These are phyloP conservation scores for Calliopum simillimum DNA, from an alignment of 2,888 invertebrate species.

Conservation along the genomic window DNA sequence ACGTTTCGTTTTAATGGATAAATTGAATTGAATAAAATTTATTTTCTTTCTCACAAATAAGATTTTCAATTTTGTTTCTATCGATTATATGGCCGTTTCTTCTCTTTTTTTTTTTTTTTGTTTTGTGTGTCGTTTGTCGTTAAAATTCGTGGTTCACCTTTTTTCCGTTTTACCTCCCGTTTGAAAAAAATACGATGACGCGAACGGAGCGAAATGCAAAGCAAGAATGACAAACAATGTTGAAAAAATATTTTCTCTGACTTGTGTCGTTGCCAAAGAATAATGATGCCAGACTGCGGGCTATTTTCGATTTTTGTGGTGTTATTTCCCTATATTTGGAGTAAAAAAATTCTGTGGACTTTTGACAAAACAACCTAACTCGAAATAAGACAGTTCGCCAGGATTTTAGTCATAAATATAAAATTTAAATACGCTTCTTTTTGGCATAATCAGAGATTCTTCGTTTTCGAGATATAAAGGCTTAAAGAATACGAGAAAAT, in stretches of 20 bases:
- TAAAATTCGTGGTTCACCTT: neutral
- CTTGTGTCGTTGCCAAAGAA: neutral
- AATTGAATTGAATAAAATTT: neutral
- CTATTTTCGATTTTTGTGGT: no score
- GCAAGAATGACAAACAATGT: conserved; percentile 18
- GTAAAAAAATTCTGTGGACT: no score
- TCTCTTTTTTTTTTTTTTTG: neutral
- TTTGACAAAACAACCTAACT: no score
- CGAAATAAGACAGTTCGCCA: no score
- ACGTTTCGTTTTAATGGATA: neutral
- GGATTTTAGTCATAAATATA: no score
- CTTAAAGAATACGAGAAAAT: no score
- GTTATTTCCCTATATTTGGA: no score
- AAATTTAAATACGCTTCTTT: no score
- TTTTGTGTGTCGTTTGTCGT: conserved; percentile 19
- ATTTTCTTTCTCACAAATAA: conserved; percentile 14
- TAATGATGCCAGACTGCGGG: no score
- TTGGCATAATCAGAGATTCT: no score
- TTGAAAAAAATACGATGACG: neutral
- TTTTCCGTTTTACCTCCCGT: neutral
- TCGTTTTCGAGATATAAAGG: no score
- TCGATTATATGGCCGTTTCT: neutral
- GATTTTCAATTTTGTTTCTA: neutral
- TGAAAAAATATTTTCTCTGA: neutral
- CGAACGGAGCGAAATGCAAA: conserved; percentile 20